Conservation (phyloP, 2,888 invertebrate genomes). For the Caenorhabditis sulstoni region DNA sequence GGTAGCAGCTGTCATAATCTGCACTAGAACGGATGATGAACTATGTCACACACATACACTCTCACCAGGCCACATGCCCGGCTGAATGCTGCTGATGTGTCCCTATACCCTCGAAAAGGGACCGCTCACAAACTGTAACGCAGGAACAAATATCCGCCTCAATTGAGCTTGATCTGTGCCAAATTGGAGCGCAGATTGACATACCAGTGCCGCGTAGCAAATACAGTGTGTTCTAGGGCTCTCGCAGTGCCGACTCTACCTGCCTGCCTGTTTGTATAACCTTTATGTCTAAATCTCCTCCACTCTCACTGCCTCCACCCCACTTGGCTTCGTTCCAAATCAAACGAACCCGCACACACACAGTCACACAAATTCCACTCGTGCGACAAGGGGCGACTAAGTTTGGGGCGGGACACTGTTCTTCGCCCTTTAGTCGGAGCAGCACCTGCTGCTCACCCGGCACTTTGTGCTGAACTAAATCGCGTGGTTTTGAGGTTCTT, state of each 20-base stretch:
- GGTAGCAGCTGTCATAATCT: slow-evolving; percentile 36
- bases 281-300: slow-evolving; percentile 54
- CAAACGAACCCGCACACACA: slow-evolving; percentile 51
- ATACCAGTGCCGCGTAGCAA: slow-evolving; percentile 35
- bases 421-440: slow-evolving; percentile 49
- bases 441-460: slow-evolving; percentile 2
- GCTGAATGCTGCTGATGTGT: slow-evolving; percentile 36
- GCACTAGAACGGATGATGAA: slow-evolving; percentile 41
- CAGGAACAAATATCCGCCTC: slow-evolving; percentile 37
- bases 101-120: not conserved
- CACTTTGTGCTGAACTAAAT: slow-evolving; percentile 5
- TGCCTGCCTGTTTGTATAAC: slow-evolving; percentile 44
- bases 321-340: slow-evolving; percentile 59
- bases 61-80: slow-evolving; percentile 13
- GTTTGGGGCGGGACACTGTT: slow-evolving; percentile 43
- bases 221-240: slow-evolving; percentile 53
- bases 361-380: slow-evolving; percentile 39
- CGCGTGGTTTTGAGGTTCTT: slow-evolving; percentile 25
- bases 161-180: slow-evolving; percentile 54
- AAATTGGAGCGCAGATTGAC: slow-evolving; percentile 50
- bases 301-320: slow-evolving; percentile 5
- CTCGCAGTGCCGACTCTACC: slow-evolving; percentile 46
- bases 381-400: slow-evolving; percentile 40
- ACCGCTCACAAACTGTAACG: slow-evolving; percentile 43
- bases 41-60: slow-evolving; percentile 25